These are phyloP conservation scores for Drosophila conformis DNA, from an alignment of 2,888 invertebrate species.

Conservation along the genomic window DNA sequence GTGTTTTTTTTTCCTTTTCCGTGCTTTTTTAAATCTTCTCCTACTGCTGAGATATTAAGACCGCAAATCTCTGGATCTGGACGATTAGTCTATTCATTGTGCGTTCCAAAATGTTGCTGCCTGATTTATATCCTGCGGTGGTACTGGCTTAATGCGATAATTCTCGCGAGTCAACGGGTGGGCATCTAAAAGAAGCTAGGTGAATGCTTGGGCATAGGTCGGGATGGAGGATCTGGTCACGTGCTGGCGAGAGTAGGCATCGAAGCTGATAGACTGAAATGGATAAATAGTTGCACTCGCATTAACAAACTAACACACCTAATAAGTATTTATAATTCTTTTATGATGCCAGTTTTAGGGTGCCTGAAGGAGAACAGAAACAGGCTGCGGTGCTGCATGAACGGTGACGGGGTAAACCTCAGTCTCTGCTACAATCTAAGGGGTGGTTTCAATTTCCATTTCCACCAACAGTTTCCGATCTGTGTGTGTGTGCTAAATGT, in stretches of 20 bases:
- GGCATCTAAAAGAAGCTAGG: not conserved
- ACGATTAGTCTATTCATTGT: not conserved
- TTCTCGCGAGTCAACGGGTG: slow-evolving; percentile 1
- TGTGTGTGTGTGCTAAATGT: slow-evolving; percentile 5
- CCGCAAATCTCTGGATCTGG: not conserved
- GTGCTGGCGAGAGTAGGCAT: not conserved
- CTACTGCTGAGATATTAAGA: not conserved
- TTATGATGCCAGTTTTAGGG: not conserved
- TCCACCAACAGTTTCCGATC: slow-evolving; percentile 15
- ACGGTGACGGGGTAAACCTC: slow-evolving; percentile 16
- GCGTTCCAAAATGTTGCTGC: not conserved
- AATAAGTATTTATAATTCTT: slow-evolving; percentile 1
- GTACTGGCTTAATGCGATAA: slow-evolving; percentile 11
- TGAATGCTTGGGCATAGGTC: not conserved
- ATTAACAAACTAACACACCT: not conserved
- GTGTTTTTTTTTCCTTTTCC: not conserved
- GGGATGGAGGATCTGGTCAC: slow-evolving; percentile 3
- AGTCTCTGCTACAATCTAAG: slow-evolving; percentile 28
- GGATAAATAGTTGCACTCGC: not conserved
- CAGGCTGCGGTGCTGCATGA: slow-evolving; percentile 12
- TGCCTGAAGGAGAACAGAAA: not conserved
- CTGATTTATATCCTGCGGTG: slow-evolving; percentile 9
- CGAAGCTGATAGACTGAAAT: not conserved
- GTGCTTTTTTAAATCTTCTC: not conserved
- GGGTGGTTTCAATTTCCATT: slow-evolving; percentile 46